A percentile compares a stretch with the other conserved stretches of the same genome.
These are phyloP conservation scores for Gymnogyps californianus DNA, from an alignment of 2,113 vertebrate species.

Conservation along the genomic window DNA sequence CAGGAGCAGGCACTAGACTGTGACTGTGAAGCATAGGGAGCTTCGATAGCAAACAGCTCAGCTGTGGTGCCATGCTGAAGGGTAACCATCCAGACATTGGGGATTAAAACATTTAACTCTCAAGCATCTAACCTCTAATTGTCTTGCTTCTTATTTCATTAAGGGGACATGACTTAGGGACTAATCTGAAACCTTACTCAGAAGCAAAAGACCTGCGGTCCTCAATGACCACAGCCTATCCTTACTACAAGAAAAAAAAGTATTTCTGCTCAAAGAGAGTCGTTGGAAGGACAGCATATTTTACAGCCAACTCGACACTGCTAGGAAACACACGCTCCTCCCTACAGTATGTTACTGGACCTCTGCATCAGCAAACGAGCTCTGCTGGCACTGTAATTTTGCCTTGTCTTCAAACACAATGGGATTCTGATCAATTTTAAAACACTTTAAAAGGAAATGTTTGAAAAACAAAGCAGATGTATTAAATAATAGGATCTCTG, in stretches of 20 bases:
- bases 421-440: background rate
- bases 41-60: background rate
- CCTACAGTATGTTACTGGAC: background rate
- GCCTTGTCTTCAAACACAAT: background rate
- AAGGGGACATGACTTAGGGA: fast-evolving
- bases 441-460: background rate
- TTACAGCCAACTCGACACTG: background rate
- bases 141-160: background rate
- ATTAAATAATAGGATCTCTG: background rate
- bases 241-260: background rate
- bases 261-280: background rate
- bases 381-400: background rate
- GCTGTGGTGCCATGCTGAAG: background rate
- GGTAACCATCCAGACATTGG: fast-evolving
- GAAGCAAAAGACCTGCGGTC: background rate
- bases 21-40: background rate
- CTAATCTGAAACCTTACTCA: background rate
- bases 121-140: background rate
- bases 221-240: background rate
- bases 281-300: background rate
- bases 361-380: background rate
- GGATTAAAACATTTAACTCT: background rate
- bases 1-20: background rate
- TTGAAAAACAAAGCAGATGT: background rate
- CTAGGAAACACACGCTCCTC: background rate